Percentiles rank a stretch among this genome's conserved stretches.
These are phyloP conservation scores for Casuarius casuarius DNA, from an alignment of 2,113 vertebrate genomes.

Conservation along the genomic window DNA sequence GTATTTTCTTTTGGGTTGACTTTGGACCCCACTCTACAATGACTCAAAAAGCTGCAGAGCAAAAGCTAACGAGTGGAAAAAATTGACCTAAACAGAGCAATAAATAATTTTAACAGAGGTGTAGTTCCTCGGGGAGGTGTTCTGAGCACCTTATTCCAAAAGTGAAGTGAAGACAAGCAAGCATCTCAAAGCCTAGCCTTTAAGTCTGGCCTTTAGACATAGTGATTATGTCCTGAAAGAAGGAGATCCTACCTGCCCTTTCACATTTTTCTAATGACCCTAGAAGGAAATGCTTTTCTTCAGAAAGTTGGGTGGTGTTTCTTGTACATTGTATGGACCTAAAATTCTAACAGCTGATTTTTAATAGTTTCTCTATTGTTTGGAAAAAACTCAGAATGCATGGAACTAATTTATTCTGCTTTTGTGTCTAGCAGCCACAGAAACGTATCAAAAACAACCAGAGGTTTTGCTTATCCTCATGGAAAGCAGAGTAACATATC, in stretches of 20 bases:
- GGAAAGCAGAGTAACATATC: not conserved
- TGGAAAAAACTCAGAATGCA: not conserved
- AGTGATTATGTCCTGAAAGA: not conserved
- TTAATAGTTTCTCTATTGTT: fast-evolving
- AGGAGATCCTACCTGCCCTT: not conserved
- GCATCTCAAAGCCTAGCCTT: not conserved
- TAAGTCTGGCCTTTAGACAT: not conserved
- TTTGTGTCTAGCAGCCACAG: not conserved
- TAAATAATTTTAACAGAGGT: not conserved
- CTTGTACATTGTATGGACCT: not conserved
- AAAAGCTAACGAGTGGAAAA: not conserved
- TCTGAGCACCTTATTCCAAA: not conserved
- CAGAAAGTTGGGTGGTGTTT: not conserved
- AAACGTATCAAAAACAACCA: not conserved
- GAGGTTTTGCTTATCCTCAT: not conserved
- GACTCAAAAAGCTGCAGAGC: not conserved
- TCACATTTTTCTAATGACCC: not conserved
- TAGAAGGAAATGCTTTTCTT: not conserved
- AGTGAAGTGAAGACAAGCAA: not conserved
- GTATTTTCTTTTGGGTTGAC: not conserved
- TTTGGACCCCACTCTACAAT: not conserved
- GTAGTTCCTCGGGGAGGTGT: not conserved
- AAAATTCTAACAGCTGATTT: not conserved
- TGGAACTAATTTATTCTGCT: not conserved
- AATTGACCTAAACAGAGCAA: fast-evolving